phyloP scores from a whole-genome alignment of 2,113 vertebrate species.

The Tragulus kanchil region DNA sequence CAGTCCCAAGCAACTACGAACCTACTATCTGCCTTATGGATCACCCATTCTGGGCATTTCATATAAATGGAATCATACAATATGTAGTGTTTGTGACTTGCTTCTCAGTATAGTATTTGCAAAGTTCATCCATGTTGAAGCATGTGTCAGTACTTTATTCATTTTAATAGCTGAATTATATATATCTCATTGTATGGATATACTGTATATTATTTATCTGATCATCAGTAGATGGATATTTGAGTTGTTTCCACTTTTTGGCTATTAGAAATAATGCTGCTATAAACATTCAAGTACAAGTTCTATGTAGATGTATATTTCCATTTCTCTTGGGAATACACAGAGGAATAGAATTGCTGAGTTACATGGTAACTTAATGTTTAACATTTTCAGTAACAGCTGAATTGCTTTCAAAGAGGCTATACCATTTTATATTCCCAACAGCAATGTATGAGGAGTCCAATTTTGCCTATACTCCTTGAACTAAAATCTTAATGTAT shows the following conservation, averaged over 20 bases:
- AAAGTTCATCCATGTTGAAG: not conserved
- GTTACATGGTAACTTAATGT: not conserved
- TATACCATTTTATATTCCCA: slow-evolving; percentile 5
- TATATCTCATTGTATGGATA: not conserved
- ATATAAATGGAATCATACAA: not conserved
- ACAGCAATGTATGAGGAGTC: not conserved
- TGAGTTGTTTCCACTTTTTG: not conserved
- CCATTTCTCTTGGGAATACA: not conserved
- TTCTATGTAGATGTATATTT: not conserved
- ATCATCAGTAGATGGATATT: not conserved
- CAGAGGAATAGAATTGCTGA: not conserved
- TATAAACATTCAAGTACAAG: not conserved
- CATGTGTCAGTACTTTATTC: not conserved
- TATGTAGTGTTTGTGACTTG: not conserved
- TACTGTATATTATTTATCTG: not conserved
- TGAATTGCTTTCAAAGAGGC: slow-evolving; percentile 38
- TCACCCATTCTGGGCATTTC: not conserved
- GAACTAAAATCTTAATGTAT: not conserved
- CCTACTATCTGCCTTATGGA: not conserved
- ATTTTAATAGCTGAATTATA: not conserved
- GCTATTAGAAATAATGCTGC: not conserved
- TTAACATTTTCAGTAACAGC: slow-evolving; percentile 30
- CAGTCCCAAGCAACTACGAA: not conserved
- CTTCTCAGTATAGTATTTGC: slow-evolving; percentile 21
- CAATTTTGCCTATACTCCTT: slow-evolving; percentile 25